A percentile compares a stretch with the other conserved stretches of the same genome.
These are phyloP conservation scores for Eriocheir sinensis DNA, from an alignment of 1,140 invertebrate species.

Conservation along the genomic window DNA sequence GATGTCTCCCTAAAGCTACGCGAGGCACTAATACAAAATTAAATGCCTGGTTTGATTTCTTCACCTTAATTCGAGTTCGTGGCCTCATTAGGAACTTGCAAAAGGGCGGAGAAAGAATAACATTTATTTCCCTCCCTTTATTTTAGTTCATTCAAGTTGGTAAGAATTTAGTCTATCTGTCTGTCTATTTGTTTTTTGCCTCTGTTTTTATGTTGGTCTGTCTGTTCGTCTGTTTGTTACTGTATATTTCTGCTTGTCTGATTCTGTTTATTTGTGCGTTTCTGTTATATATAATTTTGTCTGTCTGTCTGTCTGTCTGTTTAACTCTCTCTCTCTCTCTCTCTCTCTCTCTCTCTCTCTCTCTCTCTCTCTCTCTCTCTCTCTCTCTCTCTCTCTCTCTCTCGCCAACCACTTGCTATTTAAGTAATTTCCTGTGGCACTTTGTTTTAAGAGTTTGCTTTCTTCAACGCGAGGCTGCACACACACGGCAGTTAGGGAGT, in stretches of 20 bases:
- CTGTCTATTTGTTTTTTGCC: too few species aligned
- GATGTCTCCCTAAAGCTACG: too few species aligned
- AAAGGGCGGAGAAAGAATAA: background rate
- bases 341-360: constrained; percentile 4
- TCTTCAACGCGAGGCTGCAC: background rate
- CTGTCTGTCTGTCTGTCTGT: too few species aligned
- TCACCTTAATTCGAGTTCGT: too few species aligned
- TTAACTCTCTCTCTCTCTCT: background rate
- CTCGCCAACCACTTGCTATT: background rate
- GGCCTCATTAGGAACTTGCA: background rate
- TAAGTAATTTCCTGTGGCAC: background rate
- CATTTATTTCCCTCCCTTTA: too few species aligned
- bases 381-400: constrained; percentile 4
- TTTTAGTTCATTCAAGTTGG: too few species aligned
- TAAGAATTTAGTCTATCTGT: too few species aligned
- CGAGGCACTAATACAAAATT: too few species aligned
- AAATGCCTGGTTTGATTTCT: too few species aligned
- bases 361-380: constrained; percentile 4
- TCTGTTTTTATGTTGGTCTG: too few species aligned
- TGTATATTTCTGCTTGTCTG: too few species aligned
- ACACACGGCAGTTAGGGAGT: background rate
- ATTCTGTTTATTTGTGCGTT: background rate
- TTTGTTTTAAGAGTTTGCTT: background rate
- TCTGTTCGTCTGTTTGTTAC: too few species aligned
- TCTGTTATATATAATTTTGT: background rate